These are phyloP conservation scores for Echinometra lucunter DNA, from an alignment of 53 echinoderm and acorn worm genomes.

Conservation along the genomic window DNA sequence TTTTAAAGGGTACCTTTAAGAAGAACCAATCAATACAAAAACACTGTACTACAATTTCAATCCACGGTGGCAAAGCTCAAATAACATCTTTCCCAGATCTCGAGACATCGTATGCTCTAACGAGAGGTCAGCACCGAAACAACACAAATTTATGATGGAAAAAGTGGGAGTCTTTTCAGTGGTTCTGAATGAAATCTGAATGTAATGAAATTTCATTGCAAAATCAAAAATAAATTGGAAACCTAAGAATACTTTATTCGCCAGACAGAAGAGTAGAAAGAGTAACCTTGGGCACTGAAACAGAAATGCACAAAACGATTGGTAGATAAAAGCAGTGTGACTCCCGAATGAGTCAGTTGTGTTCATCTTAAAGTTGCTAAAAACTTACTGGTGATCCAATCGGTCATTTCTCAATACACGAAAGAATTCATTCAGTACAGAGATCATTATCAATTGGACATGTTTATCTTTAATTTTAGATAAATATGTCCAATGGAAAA, in stretches of 20 bases:
- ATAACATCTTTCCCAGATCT: neutral
- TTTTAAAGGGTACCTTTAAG: neutral
- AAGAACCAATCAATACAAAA: neutral
- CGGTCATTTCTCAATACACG: too few relatives aligned
- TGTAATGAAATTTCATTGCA: slow-evolving; percentile 27
- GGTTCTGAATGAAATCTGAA: neutral
- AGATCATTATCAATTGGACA: neutral
- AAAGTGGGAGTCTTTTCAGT: neutral
- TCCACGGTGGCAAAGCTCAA: neutral
- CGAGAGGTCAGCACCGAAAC: slow-evolving; percentile 30
- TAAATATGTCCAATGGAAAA: neutral
- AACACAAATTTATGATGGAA: neutral
- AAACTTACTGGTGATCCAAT: too few relatives aligned
- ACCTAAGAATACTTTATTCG: slow-evolving; percentile 1
- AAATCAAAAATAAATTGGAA: neutral
- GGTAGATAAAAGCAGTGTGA: neutral
- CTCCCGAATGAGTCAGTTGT: neutral
- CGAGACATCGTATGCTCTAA: neutral
- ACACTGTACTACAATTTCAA: neutral
- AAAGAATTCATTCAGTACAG: neutral
- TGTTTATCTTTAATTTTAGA: too few relatives aligned
- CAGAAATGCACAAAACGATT: neutral
- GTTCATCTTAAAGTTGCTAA: too few relatives aligned
- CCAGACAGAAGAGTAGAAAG: neutral
- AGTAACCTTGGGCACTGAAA: neutral